Conservation (phyloP, 2,113 vertebrate genomes). For the Narcine bancroftii region DNA sequence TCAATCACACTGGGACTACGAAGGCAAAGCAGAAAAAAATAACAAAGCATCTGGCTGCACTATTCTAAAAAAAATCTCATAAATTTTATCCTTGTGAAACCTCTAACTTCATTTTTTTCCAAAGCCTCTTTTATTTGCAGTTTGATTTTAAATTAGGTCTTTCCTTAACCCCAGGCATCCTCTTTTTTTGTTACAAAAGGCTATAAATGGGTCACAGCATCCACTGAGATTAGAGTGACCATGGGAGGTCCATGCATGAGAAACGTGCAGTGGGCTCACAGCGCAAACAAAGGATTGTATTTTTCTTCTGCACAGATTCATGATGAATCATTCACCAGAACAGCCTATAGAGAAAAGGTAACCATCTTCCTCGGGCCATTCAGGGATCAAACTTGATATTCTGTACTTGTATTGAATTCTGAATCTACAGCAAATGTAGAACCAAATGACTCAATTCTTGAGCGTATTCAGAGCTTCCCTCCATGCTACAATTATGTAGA, state of each 20-base stretch:
- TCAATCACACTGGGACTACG: not conserved
- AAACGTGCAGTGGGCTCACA: not conserved
- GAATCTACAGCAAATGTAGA: not conserved
- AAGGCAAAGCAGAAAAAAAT: not conserved
- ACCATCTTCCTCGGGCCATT: not conserved
- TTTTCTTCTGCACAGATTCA: not conserved
- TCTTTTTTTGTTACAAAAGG: not conserved
- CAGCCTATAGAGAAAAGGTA: not conserved
- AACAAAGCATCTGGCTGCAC: not conserved
- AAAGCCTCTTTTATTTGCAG: not conserved
- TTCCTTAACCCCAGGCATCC: not conserved
- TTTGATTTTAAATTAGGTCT: slow-evolving; percentile 8
- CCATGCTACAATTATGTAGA: not conserved
- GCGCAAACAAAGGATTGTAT: not conserved
- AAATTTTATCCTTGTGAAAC: not conserved
- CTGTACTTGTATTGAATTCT: not conserved
- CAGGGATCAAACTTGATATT: not conserved
- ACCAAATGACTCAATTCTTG: not conserved
- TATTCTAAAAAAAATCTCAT: not conserved
- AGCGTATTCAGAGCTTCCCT: not conserved
- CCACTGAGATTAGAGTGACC: not conserved
- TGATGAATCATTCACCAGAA: not conserved
- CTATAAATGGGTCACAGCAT: not conserved
- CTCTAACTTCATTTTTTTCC: not conserved
- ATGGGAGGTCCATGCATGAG: not conserved